Base-by-base conservation (phyloP, 2,113 vertebrate species). In the Festucalex cinctus region DNA sequence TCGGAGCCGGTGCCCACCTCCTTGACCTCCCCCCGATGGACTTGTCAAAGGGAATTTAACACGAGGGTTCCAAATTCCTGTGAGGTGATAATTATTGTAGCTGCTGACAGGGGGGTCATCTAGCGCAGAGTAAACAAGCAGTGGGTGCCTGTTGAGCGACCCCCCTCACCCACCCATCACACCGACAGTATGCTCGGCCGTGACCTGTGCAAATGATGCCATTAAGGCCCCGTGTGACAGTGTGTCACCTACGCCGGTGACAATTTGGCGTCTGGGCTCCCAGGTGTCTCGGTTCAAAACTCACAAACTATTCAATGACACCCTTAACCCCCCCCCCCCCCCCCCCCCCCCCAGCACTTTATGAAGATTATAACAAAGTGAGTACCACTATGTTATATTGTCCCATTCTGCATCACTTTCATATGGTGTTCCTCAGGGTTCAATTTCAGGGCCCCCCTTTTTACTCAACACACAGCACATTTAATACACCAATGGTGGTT, bases 31-130 rank as follows among this genome's bases (percentile, higher is more conserved):
- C 24, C 86, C 44, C 82, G 77, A 80, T 76, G 80, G 75, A 86
- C 87, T 89, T 92, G 93, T 93, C 93, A 92, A 90, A 92, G 90
- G 60, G 79, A 93, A 91, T 88, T 88, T 91, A 90, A 88, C 90
- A 88, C 86, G 36, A 90, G 86, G 88, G 80, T 92, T 80, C 86
- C 82, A 90, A 91, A 92, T 94, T 94, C 92, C 91, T 91, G 86
- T 59, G 75, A 93, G 92, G 92, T 92, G 94, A 92, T 91, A 94
- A 94, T 92, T 89, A 85, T 89, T 78, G 81, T 73, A 87, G 87
- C 82, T 88, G 92, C 84, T 90, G 70, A 87, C 89, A 74, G 90
- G 93, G 92, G 44, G 24, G 89, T 82, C 84, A 63, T 28, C 87
- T 86, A 73, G 87, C 78, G 54, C 78, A 79, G 83, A 83, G 88